Base-by-base conservation (phyloP, 1,140 invertebrate species). In the Bombus vancouverensis region DNA sequence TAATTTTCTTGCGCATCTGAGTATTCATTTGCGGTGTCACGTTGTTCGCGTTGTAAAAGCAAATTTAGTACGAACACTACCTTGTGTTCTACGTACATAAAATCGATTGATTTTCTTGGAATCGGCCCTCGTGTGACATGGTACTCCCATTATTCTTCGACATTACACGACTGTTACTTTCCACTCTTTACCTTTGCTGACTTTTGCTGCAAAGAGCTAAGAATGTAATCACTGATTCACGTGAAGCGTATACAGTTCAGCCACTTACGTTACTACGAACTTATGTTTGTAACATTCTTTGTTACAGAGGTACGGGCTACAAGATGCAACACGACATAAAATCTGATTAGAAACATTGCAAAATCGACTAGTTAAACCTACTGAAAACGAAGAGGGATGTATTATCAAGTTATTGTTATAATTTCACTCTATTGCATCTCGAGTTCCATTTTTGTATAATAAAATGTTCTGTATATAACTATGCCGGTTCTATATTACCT, bases 21-120 rank as follows among this genome's bases (percentile, higher is more conserved):
- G 13, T 34, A 2, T 4, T 39, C 44, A 1, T 44, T 75, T 28
- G 37, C 42, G 8, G 22, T 75, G 25, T 9, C 28, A 6, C 3
- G 1, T 12, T 77, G 13, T 12, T n/a, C 34, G 37, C 37, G 10
- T 71, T 6, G 34, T 28, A 25, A 28, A 18, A 12, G 42, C 13
- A 42, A n/a, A 37, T 25, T 13, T 32, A 25, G 9, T 6, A n/a
- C 42, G 78, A 22, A 28, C 3, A 28, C 22, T 22, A 2, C 10
- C 6, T 25, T 68, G 12, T 44, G 18, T 9, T 47, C 42, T 15
- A 13, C 42, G n/a, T 34, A 44, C 28, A 22, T 44, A 39, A 66
- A 66, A 66, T 83, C 81, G 81, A 77, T 70, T 34, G 73, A 68
- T 83, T 53, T 83, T 83, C 81, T 57, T 57, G 44, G 81, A 77